Conservation (phyloP, 2,113 vertebrate species). For the Uria aalge region DNA sequence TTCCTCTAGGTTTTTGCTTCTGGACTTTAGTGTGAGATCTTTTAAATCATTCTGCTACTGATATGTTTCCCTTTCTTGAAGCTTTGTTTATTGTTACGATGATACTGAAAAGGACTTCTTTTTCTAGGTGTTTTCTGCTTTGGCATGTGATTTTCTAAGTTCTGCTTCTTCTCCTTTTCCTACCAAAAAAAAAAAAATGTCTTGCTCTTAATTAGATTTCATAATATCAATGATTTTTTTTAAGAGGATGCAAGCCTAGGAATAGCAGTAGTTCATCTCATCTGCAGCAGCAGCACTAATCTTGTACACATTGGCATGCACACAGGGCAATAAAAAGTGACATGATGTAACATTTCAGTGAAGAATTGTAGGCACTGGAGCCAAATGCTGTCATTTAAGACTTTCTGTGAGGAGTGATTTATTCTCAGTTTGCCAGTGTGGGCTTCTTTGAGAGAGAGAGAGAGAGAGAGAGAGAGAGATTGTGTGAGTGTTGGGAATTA, state of each 20-base stretch:
- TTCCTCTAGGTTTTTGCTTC: background rate
- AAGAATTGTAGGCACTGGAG: constrained; percentile 21
- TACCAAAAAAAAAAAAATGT: background rate
- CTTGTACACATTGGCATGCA: constrained; percentile 4
- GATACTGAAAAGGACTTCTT: background rate
- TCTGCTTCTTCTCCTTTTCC: background rate
- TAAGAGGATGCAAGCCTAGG: background rate
- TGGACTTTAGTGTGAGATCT: background rate
- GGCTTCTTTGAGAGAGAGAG: background rate
- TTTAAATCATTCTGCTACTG: background rate
- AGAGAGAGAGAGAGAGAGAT: background rate
- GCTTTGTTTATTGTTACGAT: background rate
- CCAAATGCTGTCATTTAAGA: constrained; percentile 15
- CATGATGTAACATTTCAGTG: background rate
- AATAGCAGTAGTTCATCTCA: constrained; percentile 18
- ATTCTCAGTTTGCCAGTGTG: background rate
- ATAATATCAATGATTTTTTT: background rate
- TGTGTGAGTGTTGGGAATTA: constrained; percentile 6
- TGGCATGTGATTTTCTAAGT: background rate
- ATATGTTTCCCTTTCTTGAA: background rate
- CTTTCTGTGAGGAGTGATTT: constrained; percentile 39
- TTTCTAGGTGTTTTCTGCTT: background rate
- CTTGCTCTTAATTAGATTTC: constrained; percentile 22
- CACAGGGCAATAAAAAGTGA: constrained; percentile 25
- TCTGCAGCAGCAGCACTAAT: constrained; percentile 1